Base-by-base conservation (phyloP, 2,888 invertebrate genomes). In the Sclerodermus sp. region DNA sequence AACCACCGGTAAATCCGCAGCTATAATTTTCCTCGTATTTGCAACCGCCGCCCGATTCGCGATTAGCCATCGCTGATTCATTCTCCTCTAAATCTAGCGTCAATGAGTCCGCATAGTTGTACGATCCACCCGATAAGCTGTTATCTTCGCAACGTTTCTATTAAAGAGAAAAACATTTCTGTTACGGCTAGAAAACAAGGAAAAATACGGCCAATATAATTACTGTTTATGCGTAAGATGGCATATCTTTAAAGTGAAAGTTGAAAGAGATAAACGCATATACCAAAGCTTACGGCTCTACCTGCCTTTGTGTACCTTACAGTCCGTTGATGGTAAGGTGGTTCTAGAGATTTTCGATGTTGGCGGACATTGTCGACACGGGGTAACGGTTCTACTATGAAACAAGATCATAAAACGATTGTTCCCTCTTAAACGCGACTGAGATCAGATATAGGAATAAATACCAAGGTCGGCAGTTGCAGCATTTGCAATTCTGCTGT, bases 401-500 rank as follows among this genome's bases (percentile, higher is more conserved):
- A 57, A 32, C 32, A 30, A 29, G 48, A 8, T 8, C 4, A 44
- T 48, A 17, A 10, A 12, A 41, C 39, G 42, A 12, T n/a, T n/a
- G n/a, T n/a, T n/a, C n/a, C n/a, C n/a, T n/a, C n/a, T n/a, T 34
- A 44, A 16, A 45, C 8, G 13, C 37, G 38, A 18, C 39, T 16
- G 15, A 46, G 44, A 46, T 32, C n/a, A n/a, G n/a, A n/a, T 17
- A 17, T 37, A n/a, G 23, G 23, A 36, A 16, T n/a, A 37, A 52
- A 59, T 59, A 71, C 71, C 59, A 53, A 23, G 57, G 46, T 37
- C 50, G 60, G 55, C 72, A 74, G 18, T 67, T 62, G 57, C 70
- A 71, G 48, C 71, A 73, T 51, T 65, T 66, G 56, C 71, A 73
- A 45, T 51, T 60, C 43, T 59, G 60, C 29, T 56, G 60, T 18